Evolutionary conservation across 2,888 invertebrate genomes (phyloP), one percentile per base, ranked within the genome.

Genomic region (Tenthredo distinguenda): DNA sequence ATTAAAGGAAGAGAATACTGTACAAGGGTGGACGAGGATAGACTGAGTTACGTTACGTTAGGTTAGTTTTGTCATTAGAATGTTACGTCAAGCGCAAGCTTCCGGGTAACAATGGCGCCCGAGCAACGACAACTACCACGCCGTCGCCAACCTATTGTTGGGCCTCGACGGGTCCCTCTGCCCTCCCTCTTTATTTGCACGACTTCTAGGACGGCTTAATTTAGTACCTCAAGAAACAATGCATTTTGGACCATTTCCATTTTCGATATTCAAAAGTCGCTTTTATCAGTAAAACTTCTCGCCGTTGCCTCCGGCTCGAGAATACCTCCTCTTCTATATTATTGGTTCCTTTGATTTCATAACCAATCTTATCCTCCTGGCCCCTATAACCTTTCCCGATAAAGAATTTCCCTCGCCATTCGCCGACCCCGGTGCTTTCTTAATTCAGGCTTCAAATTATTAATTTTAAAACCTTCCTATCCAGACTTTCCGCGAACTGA

Each of bases 11-110:
- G 43, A 21, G 26, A 40, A 62, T 21, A 9, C 21, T 26, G 50
- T 34, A 47, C 7, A 18, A 12, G 68, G 31, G 18, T 55, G 40
- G 12, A 55, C 4, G 18, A 21, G 55, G 55, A 50, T 55, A 77
- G 50, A 55, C 55, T 77, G 77, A 77, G 77, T 47, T 34, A 55
- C 47, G 47, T 47, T 77, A 55, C 31, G 77, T 77, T 55, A 77
- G 83, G 83, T 83, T 65, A 83, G 83, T 83, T 83, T 83, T 68
- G 68, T 83, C 83, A 83, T 83, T 83, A 83, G 71, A 83, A 83
- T 71, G 83, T 83, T 68, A 83, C 83, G 83, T 83, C 83, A 83
- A 71, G 83, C 83, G 83, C 83, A 83, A 65, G 83, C 65, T 83
- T 83, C 83, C 71, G 68, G 68, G 68, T 83, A 83, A 83, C 83